phyloP scores from a whole-genome alignment of 2,113 vertebrate genomes.

The Prolemur simus region DNA sequence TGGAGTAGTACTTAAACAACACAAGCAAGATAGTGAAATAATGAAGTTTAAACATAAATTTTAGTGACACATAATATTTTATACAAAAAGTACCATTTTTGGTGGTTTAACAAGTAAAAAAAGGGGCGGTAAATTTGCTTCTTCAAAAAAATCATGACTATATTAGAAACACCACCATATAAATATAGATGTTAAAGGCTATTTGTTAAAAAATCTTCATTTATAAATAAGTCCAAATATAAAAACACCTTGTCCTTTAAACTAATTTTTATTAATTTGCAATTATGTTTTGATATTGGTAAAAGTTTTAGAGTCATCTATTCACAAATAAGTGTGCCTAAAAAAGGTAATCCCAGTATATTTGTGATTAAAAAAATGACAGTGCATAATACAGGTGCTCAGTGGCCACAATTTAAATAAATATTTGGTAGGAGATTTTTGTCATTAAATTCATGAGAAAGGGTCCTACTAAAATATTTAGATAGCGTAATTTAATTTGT shows the following conservation, averaged over 20 bases:
- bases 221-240: neutral
- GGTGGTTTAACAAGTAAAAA: neutral
- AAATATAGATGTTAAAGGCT: neutral
- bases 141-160: neutral
- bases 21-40: neutral
- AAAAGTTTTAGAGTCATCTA: neutral
- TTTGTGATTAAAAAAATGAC: neutral
- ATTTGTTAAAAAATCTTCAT: neutral
- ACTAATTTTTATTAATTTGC: neutral
- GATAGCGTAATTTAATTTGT: slow-evolving; percentile 74
- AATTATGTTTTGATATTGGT: neutral
- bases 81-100: neutral
- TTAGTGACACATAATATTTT: neutral
- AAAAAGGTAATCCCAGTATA: neutral
- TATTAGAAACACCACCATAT: neutral
- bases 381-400: neutral
- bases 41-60: neutral
- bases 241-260: neutral
- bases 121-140: neutral
- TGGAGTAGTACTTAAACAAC: neutral
- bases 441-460: neutral
- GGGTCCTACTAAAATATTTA: slow-evolving; percentile 37
- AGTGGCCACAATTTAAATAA: neutral
- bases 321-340: neutral
- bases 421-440: neutral